These are phyloP conservation scores for Oreochromis niloticus DNA, from an alignment of 2,113 vertebrate genomes.

Conservation along the genomic window DNA sequence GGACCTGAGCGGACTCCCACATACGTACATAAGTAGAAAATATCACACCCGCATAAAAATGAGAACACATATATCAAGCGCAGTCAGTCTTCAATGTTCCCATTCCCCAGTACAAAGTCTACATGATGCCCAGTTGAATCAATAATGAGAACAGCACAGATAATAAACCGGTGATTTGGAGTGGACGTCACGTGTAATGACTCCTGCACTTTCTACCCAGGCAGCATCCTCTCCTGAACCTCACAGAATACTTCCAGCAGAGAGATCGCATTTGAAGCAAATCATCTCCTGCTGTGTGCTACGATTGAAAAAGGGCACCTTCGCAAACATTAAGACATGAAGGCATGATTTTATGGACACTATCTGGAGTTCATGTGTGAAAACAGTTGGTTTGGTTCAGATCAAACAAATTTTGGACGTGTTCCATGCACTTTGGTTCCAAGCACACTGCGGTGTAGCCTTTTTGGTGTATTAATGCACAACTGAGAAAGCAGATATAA, in stretches of 20 bases:
- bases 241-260: neutral
- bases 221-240: neutral
- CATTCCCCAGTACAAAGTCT: neutral
- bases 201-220: neutral
- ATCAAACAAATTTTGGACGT: fast-evolving
- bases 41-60: neutral
- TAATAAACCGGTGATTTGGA: neutral
- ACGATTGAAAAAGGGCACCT: neutral
- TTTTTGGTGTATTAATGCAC: neutral
- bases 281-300: neutral
- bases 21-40: neutral
- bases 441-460: neutral
- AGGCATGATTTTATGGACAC: neutral
- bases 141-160: neutral
- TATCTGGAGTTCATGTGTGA: neutral
- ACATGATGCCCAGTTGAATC: neutral
- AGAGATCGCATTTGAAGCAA: neutral
- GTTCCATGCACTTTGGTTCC: neutral
- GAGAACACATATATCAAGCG: neutral
- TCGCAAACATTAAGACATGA: neutral
- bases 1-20: neutral
- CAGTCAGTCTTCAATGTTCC: neutral
- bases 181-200: neutral
- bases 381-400: neutral
- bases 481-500: neutral